Conservation (phyloP, 2,888 invertebrate species). For the Unio pictorum region DNA sequence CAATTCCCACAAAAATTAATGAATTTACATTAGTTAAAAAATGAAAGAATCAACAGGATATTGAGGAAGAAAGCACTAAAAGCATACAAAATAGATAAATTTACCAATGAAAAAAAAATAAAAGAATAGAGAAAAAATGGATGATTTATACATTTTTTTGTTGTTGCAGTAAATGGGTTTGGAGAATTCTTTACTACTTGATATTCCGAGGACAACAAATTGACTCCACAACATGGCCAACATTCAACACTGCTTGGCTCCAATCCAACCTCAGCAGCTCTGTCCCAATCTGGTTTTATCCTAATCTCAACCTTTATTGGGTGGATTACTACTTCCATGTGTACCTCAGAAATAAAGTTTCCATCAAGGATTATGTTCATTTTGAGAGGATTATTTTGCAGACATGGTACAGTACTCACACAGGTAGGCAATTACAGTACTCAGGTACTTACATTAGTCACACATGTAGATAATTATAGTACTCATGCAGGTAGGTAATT, state of each 20-base stretch:
- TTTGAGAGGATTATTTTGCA: conserved; percentile 14
- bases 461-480: no score
- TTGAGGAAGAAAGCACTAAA: no score
- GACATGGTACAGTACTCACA: no score
- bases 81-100: no score
- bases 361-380: conserved; percentile 24
- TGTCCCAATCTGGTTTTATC: conserved; percentile 3
- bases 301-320: background rate
- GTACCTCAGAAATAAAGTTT: conserved; percentile 17
- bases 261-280: conserved; percentile 4
- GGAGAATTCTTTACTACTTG: conserved; percentile 24
- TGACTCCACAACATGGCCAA: conserved; percentile 35
- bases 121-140: background rate
- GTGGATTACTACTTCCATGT: conserved; percentile 16
- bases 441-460: no score
- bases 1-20: no score
- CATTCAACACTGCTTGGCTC: conserved; percentile 7
- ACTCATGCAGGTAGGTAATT: no score
- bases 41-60: no score
- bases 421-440: no score
- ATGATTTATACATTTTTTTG: background rate
- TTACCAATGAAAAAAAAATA: no score
- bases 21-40: no score
- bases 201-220: conserved; percentile 16
- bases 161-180: conserved; percentile 27